Conservation (phyloP, 2,797 vertebrate species). For the Sebastes itinus region DNA sequence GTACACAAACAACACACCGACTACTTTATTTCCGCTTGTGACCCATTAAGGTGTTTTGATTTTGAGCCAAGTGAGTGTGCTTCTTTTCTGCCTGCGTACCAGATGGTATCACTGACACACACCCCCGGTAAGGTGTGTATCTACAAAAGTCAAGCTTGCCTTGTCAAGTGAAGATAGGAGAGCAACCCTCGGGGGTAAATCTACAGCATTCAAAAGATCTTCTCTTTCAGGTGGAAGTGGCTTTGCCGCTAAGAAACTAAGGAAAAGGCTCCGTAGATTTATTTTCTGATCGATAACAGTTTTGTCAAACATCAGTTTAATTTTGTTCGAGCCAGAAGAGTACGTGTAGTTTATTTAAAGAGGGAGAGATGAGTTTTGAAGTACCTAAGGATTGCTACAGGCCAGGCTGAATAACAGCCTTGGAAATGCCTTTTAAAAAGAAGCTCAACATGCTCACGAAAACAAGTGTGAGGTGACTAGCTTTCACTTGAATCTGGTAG, state of each 20-base stretch:
- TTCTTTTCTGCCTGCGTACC: background rate
- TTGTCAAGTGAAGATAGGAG: conserved; percentile 14
- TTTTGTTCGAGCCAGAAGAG: background rate
- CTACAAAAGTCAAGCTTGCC: background rate
- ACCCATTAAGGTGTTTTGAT: conserved; percentile 31
- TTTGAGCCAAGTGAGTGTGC: background rate
- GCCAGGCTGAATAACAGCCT: background rate
- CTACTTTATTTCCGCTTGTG: conserved; percentile 31
- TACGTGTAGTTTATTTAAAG: background rate
- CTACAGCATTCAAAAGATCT: background rate
- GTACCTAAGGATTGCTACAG: background rate
- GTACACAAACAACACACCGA: conserved; percentile 34
- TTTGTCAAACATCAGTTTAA: background rate
- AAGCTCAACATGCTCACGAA: background rate
- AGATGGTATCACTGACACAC: conserved; percentile 1
- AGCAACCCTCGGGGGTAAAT: background rate
- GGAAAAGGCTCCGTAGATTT: background rate
- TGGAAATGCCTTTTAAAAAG: background rate
- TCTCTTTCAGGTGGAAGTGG: background rate
- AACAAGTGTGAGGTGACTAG: background rate
- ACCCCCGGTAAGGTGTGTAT: conserved; percentile 6
- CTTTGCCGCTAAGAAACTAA: background rate
- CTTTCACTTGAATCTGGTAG: background rate
- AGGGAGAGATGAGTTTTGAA: background rate
- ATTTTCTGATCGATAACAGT: background rate